Evolutionary conservation across 1,140 invertebrate genomes (phyloP).

Genomic region (Hyles vespertilio): DNA sequence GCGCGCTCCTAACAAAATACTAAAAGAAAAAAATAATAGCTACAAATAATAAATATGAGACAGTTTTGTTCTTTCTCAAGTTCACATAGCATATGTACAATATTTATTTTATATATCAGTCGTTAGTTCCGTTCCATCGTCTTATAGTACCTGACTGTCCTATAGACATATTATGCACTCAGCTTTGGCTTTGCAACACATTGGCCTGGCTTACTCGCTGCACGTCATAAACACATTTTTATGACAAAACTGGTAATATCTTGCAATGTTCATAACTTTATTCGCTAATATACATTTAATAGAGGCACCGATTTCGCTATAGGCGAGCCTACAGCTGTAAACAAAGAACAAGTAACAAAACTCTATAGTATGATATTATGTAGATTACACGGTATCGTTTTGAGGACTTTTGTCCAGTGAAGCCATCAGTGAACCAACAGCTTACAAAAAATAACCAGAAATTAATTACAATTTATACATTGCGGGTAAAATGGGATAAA

Average conservation of each 20-base stretch:
- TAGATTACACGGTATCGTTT: too few relatives aligned
- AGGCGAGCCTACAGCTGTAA: too few relatives aligned
- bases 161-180: constrained; percentile 37
- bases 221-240: background rate
- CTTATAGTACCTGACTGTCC: background rate
- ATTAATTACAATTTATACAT: too few relatives aligned
- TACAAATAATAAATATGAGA: constrained; percentile 68
- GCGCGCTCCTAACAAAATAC: constrained; percentile 44
- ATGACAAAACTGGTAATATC: too few relatives aligned
- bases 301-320: too few relatives aligned
- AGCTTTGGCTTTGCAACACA: constrained; percentile 21
- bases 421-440: background rate
- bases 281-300: too few relatives aligned
- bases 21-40: constrained; percentile 29
- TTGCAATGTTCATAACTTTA: too few relatives aligned
- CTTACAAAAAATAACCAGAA: background rate
- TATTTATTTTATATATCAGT: constrained; percentile 50
- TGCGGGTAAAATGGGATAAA: too few relatives aligned
- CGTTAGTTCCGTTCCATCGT: constrained; percentile 26
- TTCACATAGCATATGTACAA: constrained; percentile 60
- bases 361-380: too few relatives aligned
- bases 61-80: constrained; percentile 60
- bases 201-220: background rate
- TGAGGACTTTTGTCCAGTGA: too few relatives aligned
- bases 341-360: too few relatives aligned